Evolutionary conservation across 2,888 invertebrate species (phyloP).

Genomic region (Oeneis ivallda): DNA sequence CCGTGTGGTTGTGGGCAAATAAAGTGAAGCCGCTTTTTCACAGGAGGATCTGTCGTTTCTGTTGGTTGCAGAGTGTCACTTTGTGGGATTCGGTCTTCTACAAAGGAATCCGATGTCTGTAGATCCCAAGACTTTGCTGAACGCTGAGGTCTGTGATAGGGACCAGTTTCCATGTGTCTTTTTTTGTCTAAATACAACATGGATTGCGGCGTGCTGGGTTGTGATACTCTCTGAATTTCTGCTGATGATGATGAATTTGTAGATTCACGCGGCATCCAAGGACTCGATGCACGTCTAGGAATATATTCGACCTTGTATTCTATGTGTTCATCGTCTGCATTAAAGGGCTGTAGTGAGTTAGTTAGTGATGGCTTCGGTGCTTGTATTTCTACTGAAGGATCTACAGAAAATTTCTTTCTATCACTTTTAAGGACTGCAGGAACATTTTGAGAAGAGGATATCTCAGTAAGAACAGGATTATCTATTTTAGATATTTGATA

Average conservation of each 20-base stretch:
- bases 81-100: neutral
- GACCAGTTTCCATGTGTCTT: neutral
- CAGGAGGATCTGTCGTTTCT: neutral
- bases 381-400: neutral
- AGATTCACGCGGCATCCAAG: neutral
- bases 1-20: neutral
- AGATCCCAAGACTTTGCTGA: neutral
- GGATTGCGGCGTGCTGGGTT: neutral
- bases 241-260: neutral
- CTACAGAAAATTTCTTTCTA: neutral
- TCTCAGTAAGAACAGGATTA: neutral
- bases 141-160: conserved; percentile 1
- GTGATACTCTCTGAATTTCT: neutral
- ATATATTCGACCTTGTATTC: neutral
- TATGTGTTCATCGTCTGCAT: neutral
- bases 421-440: neutral
- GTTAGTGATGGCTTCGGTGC: neutral
- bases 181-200: neutral
- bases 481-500: neutral
- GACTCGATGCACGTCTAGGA: neutral
- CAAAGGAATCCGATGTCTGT: neutral
- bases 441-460: neutral
- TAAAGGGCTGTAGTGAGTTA: neutral
- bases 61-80: neutral
- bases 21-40: neutral